Evolutionary conservation across 2,113 vertebrate genomes (phyloP).

Genomic region (human (Homo sapiens)): GRCh38 chr21:32426501-32427000

Average conservation of each 20-base stretch:
- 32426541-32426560: accelerated
- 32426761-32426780: not conserved
- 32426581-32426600: accelerated
- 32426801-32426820: constrained; percentile 77
- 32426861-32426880: constrained; percentile 52
- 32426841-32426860: constrained; percentile 74
- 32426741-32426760: not conserved
- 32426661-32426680: accelerated
- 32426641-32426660: accelerated
- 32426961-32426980: constrained; percentile 81
- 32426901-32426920: constrained; percentile 78
- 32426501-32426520: not conserved
- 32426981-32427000: constrained; percentile 79
- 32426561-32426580: accelerated
- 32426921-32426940: constrained; percentile 83
- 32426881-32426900: constrained; percentile 56
- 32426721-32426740: constrained; percentile 33
- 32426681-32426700: not conserved
- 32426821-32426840: constrained; percentile 70
- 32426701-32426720: not conserved
- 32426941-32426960: constrained; percentile 81
- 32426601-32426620: accelerated
- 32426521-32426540: not conserved
- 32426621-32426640: accelerated
- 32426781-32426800: constrained; percentile 65